Base-by-base conservation (phyloP, 2,888 invertebrate genomes). In the Sarcophaga rosellei region DNA sequence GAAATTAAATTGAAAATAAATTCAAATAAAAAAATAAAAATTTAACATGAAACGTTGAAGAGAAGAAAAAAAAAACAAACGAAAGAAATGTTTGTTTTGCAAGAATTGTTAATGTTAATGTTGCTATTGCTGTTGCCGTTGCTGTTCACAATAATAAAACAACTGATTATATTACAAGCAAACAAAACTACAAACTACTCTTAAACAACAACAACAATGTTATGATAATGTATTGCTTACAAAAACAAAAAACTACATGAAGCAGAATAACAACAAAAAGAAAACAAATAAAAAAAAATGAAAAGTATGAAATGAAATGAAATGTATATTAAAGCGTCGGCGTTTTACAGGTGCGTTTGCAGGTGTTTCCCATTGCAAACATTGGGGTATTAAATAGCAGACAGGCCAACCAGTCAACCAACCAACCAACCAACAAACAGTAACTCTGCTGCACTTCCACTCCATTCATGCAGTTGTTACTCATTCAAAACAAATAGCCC, bases 321-420 rank as follows among this genome's bases (percentile, higher is more conserved):
- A 79, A 84, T 75, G 65, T 81, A 81, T 81, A 72, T 86, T 70
- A 78, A 86, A 84, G 88, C 87, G 88, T 88, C 84, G 87, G 88
- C 84, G 88, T 87, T 84, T 85, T 86, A 87, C 88, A 88, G 88
- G 88, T 88, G 88, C 87, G 86, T 88, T 88, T 86, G 88, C 88
- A 88, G 88, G 88, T 88, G 88, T 87, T 87, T 88, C 84, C 80
- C 87, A 87, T 82, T 84, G 78, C 84, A 74, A 81, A 86, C 81
- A 86, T 75, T 80, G 72, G 12, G 10, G 20, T 72, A 77, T 79
- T 69, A 72, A 63, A 76, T 75, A 73, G 61, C 47, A 69, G 68
- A 20, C 61, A 44, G 73, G 35, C 35, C 53, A 72, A 47, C 21
- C 79, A 45, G 45, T 57, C 23, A 57, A 61, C 35, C 35, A 35